Conservation (phyloP, 2,797 vertebrate species). For the Chanos chanos region DNA sequence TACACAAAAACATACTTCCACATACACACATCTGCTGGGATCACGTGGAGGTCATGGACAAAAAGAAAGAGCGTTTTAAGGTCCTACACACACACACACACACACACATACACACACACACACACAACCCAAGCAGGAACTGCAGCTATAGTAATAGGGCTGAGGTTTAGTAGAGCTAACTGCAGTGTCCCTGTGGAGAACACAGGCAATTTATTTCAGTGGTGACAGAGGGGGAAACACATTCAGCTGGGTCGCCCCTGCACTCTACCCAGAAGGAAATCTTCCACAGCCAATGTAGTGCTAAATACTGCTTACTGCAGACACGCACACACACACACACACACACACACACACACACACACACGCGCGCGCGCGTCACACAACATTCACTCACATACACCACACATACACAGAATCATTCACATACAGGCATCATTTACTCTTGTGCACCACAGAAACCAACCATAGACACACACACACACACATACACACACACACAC, state of each 20-base stretch:
- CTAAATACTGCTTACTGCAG: not conserved
- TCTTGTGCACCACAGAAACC: no score
- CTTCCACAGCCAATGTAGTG: not conserved
- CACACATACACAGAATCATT: not conserved
- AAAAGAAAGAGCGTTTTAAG: no score
- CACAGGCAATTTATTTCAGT: slow-evolving; percentile 71
- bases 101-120: slow-evolving; percentile 37
- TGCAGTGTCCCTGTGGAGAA: slow-evolving; percentile 61
- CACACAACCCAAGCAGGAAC: slow-evolving; percentile 31
- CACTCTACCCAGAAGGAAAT: slow-evolving; percentile 60
- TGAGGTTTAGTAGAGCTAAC: slow-evolving; percentile 55
- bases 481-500: no score
- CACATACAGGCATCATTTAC: no score
- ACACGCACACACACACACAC: not conserved
- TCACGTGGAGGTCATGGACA: no score
- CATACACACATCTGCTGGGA: no score
- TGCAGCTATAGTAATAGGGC: slow-evolving; percentile 56
- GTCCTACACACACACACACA: no score
- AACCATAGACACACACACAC: no score
- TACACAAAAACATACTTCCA: no score
- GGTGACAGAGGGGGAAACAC: slow-evolving; percentile 67
- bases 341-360: slow-evolving; percentile 14
- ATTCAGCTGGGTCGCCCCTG: slow-evolving; percentile 65
- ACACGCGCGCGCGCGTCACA: not conserved
- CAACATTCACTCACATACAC: not conserved